Evolutionary conservation across 2,113 vertebrate species (phyloP).

Genomic region (Elephas maximus): DNA sequence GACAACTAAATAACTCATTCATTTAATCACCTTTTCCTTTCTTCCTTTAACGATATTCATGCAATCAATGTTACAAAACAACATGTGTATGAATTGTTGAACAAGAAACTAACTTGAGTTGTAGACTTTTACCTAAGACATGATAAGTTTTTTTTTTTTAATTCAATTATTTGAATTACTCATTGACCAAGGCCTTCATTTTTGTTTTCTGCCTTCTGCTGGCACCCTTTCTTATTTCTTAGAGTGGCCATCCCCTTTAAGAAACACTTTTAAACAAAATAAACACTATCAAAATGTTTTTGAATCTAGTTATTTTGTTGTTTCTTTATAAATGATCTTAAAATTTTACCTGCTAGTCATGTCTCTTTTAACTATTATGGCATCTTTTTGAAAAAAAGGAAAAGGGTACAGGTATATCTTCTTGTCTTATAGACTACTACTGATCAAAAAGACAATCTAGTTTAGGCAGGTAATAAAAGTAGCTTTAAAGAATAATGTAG

Average conservation of each 20-base stretch:
- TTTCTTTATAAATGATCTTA: neutral
- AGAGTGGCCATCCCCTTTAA: neutral
- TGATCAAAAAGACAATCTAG: neutral
- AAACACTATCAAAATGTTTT: neutral
- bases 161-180: neutral
- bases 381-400: neutral
- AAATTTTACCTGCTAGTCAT: neutral
- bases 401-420: neutral
- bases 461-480: neutral
- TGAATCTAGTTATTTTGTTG: neutral
- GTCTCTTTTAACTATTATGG: neutral
- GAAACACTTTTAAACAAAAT: slow-evolving; percentile 2
- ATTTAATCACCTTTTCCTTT: slow-evolving; percentile 20
- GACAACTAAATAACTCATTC: slow-evolving; percentile 10
- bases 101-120: no score
- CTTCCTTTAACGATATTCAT: neutral
- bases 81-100: no score
- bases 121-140: no score
- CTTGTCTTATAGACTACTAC: neutral
- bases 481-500: neutral
- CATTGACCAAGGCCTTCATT: neutral
- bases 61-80: no score
- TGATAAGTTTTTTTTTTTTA: no score
- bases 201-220: slow-evolving; percentile 16
- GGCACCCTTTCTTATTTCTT: neutral